Evolutionary conservation across 2,888 invertebrate genomes (phyloP).

Genomic region (Adelognathus sp.): DNA sequence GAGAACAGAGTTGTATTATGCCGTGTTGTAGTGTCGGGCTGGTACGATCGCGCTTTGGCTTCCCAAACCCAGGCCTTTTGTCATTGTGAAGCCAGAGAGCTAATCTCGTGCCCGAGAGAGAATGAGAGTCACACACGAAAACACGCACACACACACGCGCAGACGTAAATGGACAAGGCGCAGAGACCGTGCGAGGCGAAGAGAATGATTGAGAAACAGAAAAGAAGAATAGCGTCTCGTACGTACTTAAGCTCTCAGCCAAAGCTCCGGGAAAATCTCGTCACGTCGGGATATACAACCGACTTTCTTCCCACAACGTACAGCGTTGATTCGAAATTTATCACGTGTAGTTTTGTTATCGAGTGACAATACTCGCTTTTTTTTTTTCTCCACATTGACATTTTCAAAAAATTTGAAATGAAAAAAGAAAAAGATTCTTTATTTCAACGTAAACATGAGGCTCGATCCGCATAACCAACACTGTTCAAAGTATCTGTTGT

Average conservation of each 20-base stretch:
- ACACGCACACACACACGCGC: not conserved
- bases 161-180: constrained; percentile 29
- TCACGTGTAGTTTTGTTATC: not conserved
- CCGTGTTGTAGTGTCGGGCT: constrained; percentile 1
- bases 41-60: not conserved
- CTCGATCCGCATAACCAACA: constrained; percentile 39
- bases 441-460: constrained; percentile 45
- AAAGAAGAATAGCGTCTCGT: constrained; percentile 35
- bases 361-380: not conserved
- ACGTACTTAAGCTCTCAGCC: constrained; percentile 37
- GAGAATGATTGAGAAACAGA: constrained; percentile 23
- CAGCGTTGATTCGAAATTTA: constrained; percentile 4
- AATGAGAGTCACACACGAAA: too few relatives aligned
- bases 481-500: too few relatives aligned
- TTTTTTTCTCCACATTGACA: not conserved
- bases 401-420: not conserved
- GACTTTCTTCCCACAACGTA: constrained; percentile 37
- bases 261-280: constrained; percentile 40
- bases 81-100: constrained; percentile 52
- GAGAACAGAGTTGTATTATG: too few relatives aligned
- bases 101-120: constrained; percentile 51
- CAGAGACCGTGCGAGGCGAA: constrained; percentile 43
- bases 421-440: not conserved
- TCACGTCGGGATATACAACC: constrained; percentile 53
- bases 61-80: constrained; percentile 48